A percentile compares a stretch with the other conserved stretches of the same genome.
Evolutionary conservation across 2,797 vertebrate genomes (phyloP).

Genomic region (Martes flavigula): DNA sequence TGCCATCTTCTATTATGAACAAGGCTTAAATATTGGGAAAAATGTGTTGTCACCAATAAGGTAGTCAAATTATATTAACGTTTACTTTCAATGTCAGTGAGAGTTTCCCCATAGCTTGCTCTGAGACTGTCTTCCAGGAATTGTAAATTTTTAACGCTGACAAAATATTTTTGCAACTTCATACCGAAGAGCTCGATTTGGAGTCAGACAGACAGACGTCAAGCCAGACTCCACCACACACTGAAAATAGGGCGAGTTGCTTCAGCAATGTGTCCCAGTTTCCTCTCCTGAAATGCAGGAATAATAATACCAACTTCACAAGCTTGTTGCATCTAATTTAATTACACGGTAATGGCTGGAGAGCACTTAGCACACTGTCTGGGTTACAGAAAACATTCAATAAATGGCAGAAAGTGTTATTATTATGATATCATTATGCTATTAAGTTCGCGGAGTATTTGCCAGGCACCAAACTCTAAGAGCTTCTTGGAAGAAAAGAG

Average conservation of each 20-base stretch:
- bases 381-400: constrained; percentile 51
- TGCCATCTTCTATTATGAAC: not conserved
- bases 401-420: constrained; percentile 50
- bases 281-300: not conserved
- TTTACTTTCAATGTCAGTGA: constrained; percentile 21
- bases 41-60: not conserved
- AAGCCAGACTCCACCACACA: not conserved
- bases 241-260: not conserved
- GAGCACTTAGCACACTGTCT: constrained; percentile 40
- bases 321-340: constrained; percentile 19
- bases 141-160: not conserved
- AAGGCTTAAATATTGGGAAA: constrained; percentile 5
- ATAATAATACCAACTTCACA: not conserved
- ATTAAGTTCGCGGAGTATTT: constrained; percentile 49
- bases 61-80: constrained; percentile 1
- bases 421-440: constrained; percentile 57
- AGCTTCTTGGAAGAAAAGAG: constrained; percentile 65
- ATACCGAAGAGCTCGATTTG: not conserved
- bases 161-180: constrained; percentile 15
- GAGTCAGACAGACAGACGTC: not conserved
- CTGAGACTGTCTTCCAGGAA: not conserved
- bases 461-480: constrained; percentile 56
- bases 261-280: not conserved
- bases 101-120: not conserved
- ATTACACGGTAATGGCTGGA: constrained; percentile 21